Evolutionary conservation across 1,140 invertebrate species (phyloP).

Genomic region (Pygmarrhopalites habei): DNA sequence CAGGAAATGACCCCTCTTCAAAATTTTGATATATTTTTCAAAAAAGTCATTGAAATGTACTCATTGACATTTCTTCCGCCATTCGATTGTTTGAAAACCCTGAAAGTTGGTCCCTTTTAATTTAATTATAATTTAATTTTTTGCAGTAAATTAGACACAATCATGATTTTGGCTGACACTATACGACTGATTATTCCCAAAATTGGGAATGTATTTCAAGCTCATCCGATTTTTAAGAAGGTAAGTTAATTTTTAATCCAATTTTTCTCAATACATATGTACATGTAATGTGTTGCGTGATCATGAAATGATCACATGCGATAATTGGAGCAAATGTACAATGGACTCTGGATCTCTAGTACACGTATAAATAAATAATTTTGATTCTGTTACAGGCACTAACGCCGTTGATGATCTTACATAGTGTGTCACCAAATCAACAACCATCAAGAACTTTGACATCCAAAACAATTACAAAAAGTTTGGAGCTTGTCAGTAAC

Average conservation of each 20-base stretch:
- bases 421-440: slow-evolving; percentile 24
- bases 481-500: slow-evolving; percentile 26
- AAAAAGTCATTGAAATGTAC: no score
- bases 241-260: slow-evolving; percentile 5
- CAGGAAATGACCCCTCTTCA: no score
- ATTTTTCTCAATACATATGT: background rate
- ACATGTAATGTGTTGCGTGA: background rate
- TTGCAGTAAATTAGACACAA: background rate
- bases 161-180: slow-evolving; percentile 11
- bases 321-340: no score
- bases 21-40: no score
- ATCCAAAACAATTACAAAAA: slow-evolving; percentile 31
- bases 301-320: background rate
- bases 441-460: slow-evolving; percentile 23
- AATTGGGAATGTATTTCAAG: slow-evolving; percentile 15
- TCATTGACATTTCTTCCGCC: no score
- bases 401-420: slow-evolving; percentile 34
- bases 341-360: background rate
- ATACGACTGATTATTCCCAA: slow-evolving; percentile 9
- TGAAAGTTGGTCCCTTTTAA: no score
- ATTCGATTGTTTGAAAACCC: no score
- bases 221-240: slow-evolving; percentile 14
- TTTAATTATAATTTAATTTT: no score
- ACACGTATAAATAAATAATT: background rate
- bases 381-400: slow-evolving; percentile 27